phyloP scores from a whole-genome alignment of 2,113 vertebrate species.

The Leptosomus discolor region DNA sequence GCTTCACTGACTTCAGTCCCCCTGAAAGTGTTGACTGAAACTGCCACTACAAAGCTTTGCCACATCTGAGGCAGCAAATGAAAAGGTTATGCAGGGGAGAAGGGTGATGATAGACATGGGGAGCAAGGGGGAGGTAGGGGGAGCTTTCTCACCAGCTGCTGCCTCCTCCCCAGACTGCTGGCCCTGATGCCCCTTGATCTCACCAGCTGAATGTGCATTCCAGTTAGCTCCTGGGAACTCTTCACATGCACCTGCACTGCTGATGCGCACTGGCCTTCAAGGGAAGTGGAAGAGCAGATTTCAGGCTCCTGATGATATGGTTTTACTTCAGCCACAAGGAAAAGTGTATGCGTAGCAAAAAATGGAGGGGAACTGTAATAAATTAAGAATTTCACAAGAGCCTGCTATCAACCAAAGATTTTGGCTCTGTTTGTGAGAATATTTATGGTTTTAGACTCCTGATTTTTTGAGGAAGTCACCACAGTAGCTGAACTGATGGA shows the following conservation, averaged over 20 bases:
- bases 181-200: not conserved
- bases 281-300: not conserved
- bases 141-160: not conserved
- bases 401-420: not conserved
- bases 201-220: not conserved
- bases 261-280: not conserved
- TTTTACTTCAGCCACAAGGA: not conserved
- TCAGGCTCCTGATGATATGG: rapidly evolving
- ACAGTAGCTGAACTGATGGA: not conserved
- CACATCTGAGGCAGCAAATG: not conserved
- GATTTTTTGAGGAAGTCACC: not conserved
- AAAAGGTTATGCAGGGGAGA: not conserved
- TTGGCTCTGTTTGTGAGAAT: not conserved
- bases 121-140: not conserved
- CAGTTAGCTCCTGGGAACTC: not conserved
- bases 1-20: not conserved
- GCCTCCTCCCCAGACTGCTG: not conserved
- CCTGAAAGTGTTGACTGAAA: not conserved
- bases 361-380: not conserved
- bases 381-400: not conserved
- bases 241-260: not conserved
- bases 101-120: not conserved
- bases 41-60: not conserved
- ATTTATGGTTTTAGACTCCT: not conserved
- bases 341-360: not conserved